Conservation (phyloP, 2,888 invertebrate genomes). For the Tetragnatha montana region DNA sequence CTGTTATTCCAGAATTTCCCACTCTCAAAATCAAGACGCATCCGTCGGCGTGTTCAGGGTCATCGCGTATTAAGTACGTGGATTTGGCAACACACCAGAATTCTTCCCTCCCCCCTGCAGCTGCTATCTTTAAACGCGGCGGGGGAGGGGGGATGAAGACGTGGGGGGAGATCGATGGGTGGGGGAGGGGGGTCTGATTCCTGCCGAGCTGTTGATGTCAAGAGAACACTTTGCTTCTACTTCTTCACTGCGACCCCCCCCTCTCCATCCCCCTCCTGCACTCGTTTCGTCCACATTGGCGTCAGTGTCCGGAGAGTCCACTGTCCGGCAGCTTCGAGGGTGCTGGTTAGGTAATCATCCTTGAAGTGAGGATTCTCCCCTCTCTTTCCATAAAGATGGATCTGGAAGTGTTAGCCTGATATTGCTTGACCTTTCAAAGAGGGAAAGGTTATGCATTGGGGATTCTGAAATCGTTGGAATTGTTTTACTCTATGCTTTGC, state of each 20-base stretch:
- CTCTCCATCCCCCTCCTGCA: conserved; percentile 29
- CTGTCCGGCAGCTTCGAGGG: too few relatives aligned
- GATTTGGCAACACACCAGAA: conserved; percentile 69
- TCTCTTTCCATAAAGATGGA: too few relatives aligned
- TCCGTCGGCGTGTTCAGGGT: conserved; percentile 68
- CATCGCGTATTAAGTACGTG: conserved; percentile 70
- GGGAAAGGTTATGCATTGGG: too few relatives aligned
- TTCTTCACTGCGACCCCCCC: conserved; percentile 41
- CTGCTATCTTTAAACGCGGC: conserved; percentile 44
- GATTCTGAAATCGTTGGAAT: too few relatives aligned
- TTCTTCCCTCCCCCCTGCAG: conserved; percentile 23
- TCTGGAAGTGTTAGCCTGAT: too few relatives aligned
- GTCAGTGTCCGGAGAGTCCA: conserved; percentile 51
- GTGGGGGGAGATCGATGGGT: conserved; percentile 49
- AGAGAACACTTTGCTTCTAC: conserved; percentile 70
- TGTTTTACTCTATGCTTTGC: too few relatives aligned
- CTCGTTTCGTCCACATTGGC: conserved; percentile 45
- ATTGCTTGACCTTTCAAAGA: too few relatives aligned
- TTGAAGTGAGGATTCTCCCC: too few relatives aligned
- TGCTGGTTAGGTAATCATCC: too few relatives aligned
- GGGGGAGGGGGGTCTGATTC: conserved; percentile 57
- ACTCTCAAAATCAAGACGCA: conserved; percentile 66
- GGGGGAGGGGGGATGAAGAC: conserved; percentile 21
- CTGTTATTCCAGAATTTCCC: conserved; percentile 57
- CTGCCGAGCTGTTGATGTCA: conserved; percentile 69